phyloP scores from a whole-genome alignment of 2,113 vertebrate genomes.

The Paratilapia polleni region DNA sequence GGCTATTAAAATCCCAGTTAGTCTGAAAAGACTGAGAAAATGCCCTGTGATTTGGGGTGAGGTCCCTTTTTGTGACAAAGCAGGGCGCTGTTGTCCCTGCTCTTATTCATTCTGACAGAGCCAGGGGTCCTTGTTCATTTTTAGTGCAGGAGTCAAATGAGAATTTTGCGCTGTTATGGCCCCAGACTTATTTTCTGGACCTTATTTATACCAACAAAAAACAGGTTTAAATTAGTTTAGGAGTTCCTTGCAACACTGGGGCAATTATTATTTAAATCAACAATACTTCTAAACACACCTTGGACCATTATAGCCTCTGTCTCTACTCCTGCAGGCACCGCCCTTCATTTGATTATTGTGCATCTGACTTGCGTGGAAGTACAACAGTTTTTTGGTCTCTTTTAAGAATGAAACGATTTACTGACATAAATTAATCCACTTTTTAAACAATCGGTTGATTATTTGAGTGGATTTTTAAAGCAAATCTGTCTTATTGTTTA shows the following conservation, averaged over 20 bases:
- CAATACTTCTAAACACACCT: neutral
- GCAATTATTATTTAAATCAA: neutral
- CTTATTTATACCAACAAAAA: neutral
- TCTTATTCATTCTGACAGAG: constrained; percentile 5
- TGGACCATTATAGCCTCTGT: neutral
- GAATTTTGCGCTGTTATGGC: neutral
- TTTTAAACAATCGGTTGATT: neutral
- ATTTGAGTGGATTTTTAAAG: neutral
- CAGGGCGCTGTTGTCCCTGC: constrained; percentile 39
- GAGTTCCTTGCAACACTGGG: neutral
- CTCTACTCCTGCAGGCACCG: neutral
- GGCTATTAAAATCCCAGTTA: neutral
- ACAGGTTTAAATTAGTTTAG: neutral
- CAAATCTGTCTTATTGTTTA: no score
- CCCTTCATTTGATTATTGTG: neutral
- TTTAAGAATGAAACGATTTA: neutral
- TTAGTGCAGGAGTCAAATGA: neutral
- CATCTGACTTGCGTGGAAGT: neutral
- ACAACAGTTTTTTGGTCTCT: neutral
- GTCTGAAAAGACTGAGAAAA: neutral
- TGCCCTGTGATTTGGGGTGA: neutral
- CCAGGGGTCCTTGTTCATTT: neutral
- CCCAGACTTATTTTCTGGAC: neutral
- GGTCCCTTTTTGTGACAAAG: constrained; percentile 42
- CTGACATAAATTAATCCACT: neutral